These are phyloP conservation scores for Xiphias gladius DNA, from an alignment of 2,113 vertebrate genomes.

Conservation along the genomic window DNA sequence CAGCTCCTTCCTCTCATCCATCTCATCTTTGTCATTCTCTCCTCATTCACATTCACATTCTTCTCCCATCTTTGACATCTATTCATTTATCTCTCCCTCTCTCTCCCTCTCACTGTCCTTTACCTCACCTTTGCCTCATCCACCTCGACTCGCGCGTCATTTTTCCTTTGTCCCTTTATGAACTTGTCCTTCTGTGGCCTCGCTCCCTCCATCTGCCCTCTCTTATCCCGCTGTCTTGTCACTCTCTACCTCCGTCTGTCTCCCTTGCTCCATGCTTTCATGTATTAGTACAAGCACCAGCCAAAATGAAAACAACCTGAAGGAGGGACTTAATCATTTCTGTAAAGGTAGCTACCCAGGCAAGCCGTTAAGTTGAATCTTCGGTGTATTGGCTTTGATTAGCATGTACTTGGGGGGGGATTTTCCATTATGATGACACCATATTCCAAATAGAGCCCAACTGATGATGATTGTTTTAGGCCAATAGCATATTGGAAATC, in stretches of 20 bases:
- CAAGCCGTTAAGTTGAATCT: neutral
- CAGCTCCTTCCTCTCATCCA: neutral
- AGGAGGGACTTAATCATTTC: constrained; percentile 5
- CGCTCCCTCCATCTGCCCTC: constrained; percentile 16
- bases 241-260: neutral
- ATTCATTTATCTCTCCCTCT: constrained; percentile 39
- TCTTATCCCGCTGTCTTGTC: constrained; percentile 4
- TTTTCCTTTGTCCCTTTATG: constrained; percentile 33
- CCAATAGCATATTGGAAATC: neutral
- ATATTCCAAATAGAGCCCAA: neutral
- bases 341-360: constrained; percentile 5
- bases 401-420: neutral
- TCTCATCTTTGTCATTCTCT: too few species aligned
- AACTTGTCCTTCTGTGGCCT: constrained; percentile 11
- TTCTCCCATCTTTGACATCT: constrained; percentile 35
- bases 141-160: constrained; percentile 16
- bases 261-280: neutral
- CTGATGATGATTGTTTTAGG: neutral
- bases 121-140: constrained; percentile 60
- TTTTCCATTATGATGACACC: neutral
- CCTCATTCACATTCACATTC: constrained; percentile 8
- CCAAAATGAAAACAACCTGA: neutral
- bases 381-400: constrained; percentile 16
- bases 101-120: constrained; percentile 54
- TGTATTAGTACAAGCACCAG: neutral